These are phyloP conservation scores for Ips nitidus DNA, from an alignment of 1,140 invertebrate species.

Conservation along the genomic window DNA sequence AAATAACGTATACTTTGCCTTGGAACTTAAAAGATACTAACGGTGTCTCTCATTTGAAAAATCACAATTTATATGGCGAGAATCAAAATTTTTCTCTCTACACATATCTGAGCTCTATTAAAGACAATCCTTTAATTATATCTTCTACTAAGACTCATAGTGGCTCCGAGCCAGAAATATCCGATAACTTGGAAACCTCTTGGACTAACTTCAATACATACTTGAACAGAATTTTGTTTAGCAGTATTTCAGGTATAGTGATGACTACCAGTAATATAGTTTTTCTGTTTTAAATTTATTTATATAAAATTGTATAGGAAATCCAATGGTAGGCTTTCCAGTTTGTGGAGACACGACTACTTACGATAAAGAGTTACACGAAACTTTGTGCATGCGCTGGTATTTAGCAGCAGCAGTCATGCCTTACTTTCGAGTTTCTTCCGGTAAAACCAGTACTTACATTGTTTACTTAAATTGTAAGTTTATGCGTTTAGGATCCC, in stretches of 20 bases:
- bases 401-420: slow-evolving; percentile 48
- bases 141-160: slow-evolving; percentile 37
- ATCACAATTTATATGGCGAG: slow-evolving; percentile 43
- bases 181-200: slow-evolving; percentile 38
- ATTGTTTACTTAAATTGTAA: background rate
- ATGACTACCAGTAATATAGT: background rate
- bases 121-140: slow-evolving; percentile 22
- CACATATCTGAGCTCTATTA: slow-evolving; percentile 17
- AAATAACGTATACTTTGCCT: slow-evolving; percentile 42
- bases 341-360: slow-evolving; percentile 43
- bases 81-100: slow-evolving; percentile 25
- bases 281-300: background rate
- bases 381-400: slow-evolving; percentile 49
- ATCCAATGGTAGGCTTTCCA: slow-evolving; percentile 42
- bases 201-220: slow-evolving; percentile 44
- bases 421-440: slow-evolving; percentile 48
- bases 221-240: slow-evolving; percentile 41
- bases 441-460: slow-evolving; percentile 18
- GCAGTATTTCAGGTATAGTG: slow-evolving; percentile 28
- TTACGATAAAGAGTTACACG: slow-evolving; percentile 40
- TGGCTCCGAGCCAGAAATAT: slow-evolving; percentile 26
- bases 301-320: slow-evolving; percentile 23
- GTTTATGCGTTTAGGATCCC: slow-evolving; percentile 13
- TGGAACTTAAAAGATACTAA: slow-evolving; percentile 38
- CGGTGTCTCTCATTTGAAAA: slow-evolving; percentile 35